phyloP scores from a whole-genome alignment of 2,888 invertebrate genomes.

The Agrotis ipsilon region DNA sequence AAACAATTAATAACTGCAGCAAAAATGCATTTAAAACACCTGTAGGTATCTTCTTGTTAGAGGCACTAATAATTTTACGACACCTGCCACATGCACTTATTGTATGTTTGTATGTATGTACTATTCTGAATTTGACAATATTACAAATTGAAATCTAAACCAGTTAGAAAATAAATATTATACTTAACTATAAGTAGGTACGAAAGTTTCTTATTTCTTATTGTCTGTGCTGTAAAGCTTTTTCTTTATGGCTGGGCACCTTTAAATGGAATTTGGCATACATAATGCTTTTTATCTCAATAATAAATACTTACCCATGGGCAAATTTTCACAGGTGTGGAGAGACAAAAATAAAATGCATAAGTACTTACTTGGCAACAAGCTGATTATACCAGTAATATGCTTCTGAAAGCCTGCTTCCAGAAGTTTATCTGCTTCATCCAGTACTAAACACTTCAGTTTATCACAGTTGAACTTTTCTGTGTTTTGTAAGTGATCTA shows the following conservation, averaged over 20 bases:
- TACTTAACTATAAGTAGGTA: no score
- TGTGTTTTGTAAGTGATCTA: slow-evolving; percentile 98
- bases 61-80: no score
- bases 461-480: slow-evolving; percentile 96
- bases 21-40: no score
- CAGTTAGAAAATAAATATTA: no score
- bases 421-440: slow-evolving; percentile 98
- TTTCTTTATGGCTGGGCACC: neutral
- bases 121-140: no score
- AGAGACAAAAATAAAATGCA: neutral
- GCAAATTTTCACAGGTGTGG: neutral
- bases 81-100: no score
- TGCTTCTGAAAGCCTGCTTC: slow-evolving; percentile 99
- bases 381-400: slow-evolving; percentile 96
- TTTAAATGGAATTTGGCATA: neutral
- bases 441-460: slow-evolving; percentile 97
- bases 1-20: no score
- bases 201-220: neutral
- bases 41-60: no score
- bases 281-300: no score
- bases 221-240: neutral
- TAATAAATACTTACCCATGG: neutral
- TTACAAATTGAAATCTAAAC: no score
- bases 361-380: slow-evolving; percentile 92
- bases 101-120: no score